phyloP scores from a whole-genome alignment of 2,888 invertebrate species.

The Meteorus colon region DNA sequence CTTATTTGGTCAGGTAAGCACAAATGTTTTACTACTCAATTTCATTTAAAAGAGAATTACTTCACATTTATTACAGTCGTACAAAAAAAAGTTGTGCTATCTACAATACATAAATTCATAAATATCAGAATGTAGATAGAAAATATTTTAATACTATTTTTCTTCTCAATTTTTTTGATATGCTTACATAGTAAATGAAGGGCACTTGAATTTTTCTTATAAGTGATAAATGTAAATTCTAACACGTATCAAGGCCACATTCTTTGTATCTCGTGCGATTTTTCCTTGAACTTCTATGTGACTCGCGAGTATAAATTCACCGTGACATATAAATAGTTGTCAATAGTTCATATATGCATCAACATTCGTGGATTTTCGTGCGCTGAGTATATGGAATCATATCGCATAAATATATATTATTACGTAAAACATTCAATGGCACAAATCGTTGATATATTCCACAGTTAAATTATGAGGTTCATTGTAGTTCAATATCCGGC shows the following conservation, averaged over 20 bases:
- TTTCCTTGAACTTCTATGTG: neutral
- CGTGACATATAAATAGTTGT: neutral
- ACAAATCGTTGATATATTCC: slow-evolving; percentile 8
- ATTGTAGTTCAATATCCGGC: slow-evolving; percentile 75
- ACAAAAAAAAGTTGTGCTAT: slow-evolving; percentile 45
- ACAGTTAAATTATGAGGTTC: neutral
- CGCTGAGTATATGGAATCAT: neutral
- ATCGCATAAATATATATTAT: neutral
- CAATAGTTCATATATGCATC: neutral
- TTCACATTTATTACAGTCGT: slow-evolving; percentile 37
- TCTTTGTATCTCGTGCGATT: neutral
- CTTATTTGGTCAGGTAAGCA: slow-evolving; percentile 90
- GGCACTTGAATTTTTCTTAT: slow-evolving; percentile 37
- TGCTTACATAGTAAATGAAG: slow-evolving; percentile 32
- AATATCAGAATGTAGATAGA: slow-evolving; percentile 54
- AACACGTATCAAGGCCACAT: slow-evolving; percentile 24
- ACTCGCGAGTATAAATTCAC: neutral
- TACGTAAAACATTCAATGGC: slow-evolving; percentile 19
- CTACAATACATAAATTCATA: slow-evolving; percentile 47
- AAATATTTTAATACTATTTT: slow-evolving; percentile 39
- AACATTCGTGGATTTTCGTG: neutral
- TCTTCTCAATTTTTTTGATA: slow-evolving; percentile 7
- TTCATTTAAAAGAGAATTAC: neutral
- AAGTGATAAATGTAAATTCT: slow-evolving; percentile 15
- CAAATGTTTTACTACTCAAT: neutral